A percentile compares a stretch with the other conserved stretches of the same genome.
phyloP scores from a whole-genome alignment of 2,888 invertebrate genomes.

The Amiota communis region DNA sequence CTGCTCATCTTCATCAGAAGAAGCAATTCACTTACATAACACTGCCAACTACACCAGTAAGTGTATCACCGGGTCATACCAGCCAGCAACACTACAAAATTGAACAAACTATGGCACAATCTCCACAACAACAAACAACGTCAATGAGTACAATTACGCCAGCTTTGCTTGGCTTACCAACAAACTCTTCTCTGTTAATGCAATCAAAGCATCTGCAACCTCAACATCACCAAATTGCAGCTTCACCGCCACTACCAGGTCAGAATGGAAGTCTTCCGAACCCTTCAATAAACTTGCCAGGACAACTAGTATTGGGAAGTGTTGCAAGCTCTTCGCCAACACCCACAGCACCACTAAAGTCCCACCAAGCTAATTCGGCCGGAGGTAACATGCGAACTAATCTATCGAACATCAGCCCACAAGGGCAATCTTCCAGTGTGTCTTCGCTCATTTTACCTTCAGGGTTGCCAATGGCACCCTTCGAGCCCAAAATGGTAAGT shows the following conservation, averaged over 20 bases:
- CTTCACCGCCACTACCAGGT: conserved; percentile 63
- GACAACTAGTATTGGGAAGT: conserved; percentile 73
- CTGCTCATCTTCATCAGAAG: conserved; percentile 28
- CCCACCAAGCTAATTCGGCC: conserved; percentile 69
- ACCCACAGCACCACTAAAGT: conserved; percentile 49
- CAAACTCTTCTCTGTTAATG: conserved; percentile 59
- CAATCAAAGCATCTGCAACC: conserved; percentile 68
- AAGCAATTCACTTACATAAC: conserved; percentile 52
- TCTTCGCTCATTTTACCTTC: conserved; percentile 74
- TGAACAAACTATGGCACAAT: conserved; percentile 43
- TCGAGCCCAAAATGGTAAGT: conserved; percentile 83
- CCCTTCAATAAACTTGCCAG: conserved; percentile 65
- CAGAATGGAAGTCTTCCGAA: conserved; percentile 63
- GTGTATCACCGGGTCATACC: conserved; percentile 51
- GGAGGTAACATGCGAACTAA: conserved; percentile 75
- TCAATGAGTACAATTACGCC: conserved; percentile 56
- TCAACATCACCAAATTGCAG: conserved; percentile 63
- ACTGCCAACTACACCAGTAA: conserved; percentile 43
- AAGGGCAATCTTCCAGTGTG: conserved; percentile 75
- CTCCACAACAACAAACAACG: conserved; percentile 58
- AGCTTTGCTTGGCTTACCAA: conserved; percentile 63
- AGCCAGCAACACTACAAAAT: conserved; percentile 58
- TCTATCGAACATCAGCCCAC: conserved; percentile 78
- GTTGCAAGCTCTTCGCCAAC: conserved; percentile 76
- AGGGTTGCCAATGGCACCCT: conserved; percentile 77